Evolutionary conservation across 2,113 vertebrate species (phyloP).

Genomic region (Dipodomys ordii): DNA sequence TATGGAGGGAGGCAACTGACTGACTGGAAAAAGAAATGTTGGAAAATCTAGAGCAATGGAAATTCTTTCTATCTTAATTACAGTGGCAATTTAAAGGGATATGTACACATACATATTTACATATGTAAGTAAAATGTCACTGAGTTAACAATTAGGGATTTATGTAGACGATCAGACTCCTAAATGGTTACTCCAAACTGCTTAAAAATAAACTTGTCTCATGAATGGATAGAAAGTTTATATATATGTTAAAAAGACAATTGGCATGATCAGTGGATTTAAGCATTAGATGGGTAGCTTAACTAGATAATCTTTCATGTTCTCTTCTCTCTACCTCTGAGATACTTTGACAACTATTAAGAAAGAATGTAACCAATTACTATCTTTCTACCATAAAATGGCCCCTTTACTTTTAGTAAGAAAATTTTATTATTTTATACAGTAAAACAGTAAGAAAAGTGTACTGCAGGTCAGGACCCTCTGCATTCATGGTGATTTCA

Average conservation of each 20-base stretch:
- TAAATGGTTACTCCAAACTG: slow-evolving; percentile 35
- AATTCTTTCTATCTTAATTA: slow-evolving; percentile 26
- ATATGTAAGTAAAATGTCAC: not conserved
- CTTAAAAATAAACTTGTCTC: slow-evolving; percentile 51
- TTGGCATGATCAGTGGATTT: slow-evolving; percentile 27
- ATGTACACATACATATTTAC: not conserved
- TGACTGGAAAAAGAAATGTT: not conserved
- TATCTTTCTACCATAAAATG: slow-evolving; percentile 36
- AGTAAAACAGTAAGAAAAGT: slow-evolving; percentile 48
- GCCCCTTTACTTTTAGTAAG: not conserved
- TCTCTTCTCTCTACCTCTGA: slow-evolving; percentile 33
- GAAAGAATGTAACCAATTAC: slow-evolving; percentile 24
- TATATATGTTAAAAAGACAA: slow-evolving; percentile 32
- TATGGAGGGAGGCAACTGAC: not conserved
- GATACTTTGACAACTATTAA: slow-evolving; percentile 34
- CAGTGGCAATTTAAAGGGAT: not conserved
- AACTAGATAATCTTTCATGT: slow-evolving; percentile 17
- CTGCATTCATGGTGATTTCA: slow-evolving; percentile 23
- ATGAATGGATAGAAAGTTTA: slow-evolving; percentile 4
- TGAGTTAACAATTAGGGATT: not conserved
- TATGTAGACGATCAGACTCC: slow-evolving; percentile 52
- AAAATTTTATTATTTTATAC: slow-evolving; percentile 29
- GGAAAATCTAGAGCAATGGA: not conserved
- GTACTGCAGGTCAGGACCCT: not conserved
- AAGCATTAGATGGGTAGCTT: not conserved